Evolutionary conservation across 2,797 vertebrate species (phyloP).

Genomic region (Dromococcyx pavoninus): DNA sequence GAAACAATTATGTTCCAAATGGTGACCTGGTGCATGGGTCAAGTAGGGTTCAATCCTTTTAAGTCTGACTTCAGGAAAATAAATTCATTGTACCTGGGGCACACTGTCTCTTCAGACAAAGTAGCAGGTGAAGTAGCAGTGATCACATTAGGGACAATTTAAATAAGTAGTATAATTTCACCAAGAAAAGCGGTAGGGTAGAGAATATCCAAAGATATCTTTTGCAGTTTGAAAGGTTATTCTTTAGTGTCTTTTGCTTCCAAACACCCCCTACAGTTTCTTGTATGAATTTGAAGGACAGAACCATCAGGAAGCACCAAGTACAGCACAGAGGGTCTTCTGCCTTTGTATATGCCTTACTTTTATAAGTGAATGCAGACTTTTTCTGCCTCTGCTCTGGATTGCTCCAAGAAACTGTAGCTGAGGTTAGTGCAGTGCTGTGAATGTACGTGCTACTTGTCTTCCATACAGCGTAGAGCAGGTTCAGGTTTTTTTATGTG

Average conservation of each 20-base stretch:
- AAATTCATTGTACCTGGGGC: background rate
- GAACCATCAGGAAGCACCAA: background rate
- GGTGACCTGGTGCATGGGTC: background rate
- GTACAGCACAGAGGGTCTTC: background rate
- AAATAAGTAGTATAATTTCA: background rate
- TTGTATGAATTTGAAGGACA: background rate
- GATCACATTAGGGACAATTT: background rate
- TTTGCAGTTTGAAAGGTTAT: background rate
- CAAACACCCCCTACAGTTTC: background rate
- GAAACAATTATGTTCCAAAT: background rate
- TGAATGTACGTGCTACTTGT: accelerated
- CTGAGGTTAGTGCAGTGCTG: background rate
- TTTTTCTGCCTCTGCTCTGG: background rate
- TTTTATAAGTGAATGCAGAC: background rate
- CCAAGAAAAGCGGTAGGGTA: background rate
- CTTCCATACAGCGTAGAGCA: background rate
- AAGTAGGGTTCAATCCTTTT: background rate
- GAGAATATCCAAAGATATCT: background rate
- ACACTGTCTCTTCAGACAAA: background rate
- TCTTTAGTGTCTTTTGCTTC: background rate
- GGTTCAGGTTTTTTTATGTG: background rate
- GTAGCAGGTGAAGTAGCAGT: background rate
- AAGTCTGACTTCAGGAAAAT: background rate
- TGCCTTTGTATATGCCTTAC: background rate
- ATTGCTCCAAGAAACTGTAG: background rate